These are phyloP conservation scores for Drosophila quadrilineata DNA, from an alignment of 1,140 invertebrate genomes.

Conservation along the genomic window DNA sequence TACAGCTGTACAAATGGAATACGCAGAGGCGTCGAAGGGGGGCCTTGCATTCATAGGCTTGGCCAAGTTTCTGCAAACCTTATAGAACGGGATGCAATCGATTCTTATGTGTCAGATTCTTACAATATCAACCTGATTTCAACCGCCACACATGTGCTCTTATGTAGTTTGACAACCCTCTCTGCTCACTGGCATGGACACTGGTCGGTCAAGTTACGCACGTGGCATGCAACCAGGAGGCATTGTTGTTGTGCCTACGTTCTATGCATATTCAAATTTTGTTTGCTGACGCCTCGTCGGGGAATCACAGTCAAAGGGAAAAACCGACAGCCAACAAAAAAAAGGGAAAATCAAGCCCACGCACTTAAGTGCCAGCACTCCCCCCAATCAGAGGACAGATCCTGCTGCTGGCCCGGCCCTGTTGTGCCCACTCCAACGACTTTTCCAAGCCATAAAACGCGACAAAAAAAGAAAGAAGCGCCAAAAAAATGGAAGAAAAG, in stretches of 20 bases:
- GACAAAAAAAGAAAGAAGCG: conserved; percentile 51
- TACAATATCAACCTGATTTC: no score
- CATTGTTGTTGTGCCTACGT: conserved; percentile 8
- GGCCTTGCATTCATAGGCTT: neutral
- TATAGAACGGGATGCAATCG: no score
- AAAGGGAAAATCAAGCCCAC: conserved; percentile 70
- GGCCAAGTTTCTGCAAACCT: no score
- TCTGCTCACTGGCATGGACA: no score
- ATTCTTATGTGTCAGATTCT: no score
- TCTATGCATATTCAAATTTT: conserved; percentile 75
- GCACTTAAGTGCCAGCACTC: conserved; percentile 55
- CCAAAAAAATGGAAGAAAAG: conserved; percentile 13
- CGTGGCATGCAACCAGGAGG: conserved; percentile 68
- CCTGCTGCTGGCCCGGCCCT: neutral
- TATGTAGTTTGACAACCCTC: no score
- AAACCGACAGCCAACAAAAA: conserved; percentile 46
- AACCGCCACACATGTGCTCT: no score
- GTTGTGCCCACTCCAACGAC: neutral
- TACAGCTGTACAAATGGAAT: conserved; percentile 30
- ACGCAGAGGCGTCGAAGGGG: neutral
- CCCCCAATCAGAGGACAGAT: conserved; percentile 32
- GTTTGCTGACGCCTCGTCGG: no score
- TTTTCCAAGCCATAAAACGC: conserved; percentile 65
- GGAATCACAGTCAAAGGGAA: neutral
- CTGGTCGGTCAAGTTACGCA: conserved; percentile 34